Evolutionary conservation across 2,113 vertebrate species (phyloP).

Genomic region (Entomyzon cyanotis): DNA sequence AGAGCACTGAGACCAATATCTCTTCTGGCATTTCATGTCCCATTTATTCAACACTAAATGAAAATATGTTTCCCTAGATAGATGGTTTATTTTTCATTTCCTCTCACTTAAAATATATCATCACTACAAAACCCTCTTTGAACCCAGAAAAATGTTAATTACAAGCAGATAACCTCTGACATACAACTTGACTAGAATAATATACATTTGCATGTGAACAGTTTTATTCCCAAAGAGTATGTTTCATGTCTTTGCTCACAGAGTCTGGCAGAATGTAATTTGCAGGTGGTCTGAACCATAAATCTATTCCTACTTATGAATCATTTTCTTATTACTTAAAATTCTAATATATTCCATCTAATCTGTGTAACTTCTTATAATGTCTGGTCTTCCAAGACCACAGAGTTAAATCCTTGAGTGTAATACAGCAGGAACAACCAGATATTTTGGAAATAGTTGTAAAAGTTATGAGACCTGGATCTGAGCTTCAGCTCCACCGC

Average conservation of each 20-base stretch:
- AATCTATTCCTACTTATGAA: background rate
- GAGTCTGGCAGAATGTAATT: background rate
- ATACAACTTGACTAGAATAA: background rate
- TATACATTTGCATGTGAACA: constrained; percentile 17
- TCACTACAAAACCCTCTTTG: background rate
- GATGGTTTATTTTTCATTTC: constrained; percentile 9
- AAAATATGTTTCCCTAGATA: background rate
- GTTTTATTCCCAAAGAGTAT: background rate
- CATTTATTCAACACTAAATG: background rate
- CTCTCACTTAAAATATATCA: background rate
- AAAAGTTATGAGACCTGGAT: background rate
- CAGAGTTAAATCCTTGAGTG: background rate
- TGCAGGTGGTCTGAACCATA: background rate
- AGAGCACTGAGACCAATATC: background rate
- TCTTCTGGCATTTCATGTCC: background rate
- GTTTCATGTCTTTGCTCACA: background rate
- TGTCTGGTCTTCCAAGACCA: background rate
- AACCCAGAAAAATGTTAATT: constrained; percentile 32
- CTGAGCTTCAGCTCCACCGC: background rate
- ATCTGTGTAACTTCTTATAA: background rate
- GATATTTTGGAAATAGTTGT: background rate
- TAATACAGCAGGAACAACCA: background rate
- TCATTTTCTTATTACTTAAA: background rate
- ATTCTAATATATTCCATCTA: background rate
- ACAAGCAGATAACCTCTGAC: constrained; percentile 25